Evolutionary conservation across 2,888 invertebrate species (phyloP).

Genomic region (Volucella bombylans): DNA sequence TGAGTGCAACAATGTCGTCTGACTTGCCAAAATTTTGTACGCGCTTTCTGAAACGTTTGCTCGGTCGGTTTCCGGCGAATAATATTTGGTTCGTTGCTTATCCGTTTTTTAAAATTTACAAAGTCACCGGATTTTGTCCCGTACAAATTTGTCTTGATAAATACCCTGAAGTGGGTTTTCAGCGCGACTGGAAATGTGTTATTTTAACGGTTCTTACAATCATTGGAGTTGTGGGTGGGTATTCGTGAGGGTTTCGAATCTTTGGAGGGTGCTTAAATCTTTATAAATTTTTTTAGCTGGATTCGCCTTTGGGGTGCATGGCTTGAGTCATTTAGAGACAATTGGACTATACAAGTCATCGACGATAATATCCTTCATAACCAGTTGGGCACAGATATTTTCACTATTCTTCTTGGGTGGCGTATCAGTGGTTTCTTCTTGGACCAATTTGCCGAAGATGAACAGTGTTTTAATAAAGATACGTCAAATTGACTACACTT

Average conservation of each 20-base stretch:
- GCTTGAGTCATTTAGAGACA: slow-evolving; percentile 60
- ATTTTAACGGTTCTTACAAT: slow-evolving; percentile 49
- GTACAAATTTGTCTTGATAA: slow-evolving; percentile 73
- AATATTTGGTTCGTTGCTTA: slow-evolving; percentile 75
- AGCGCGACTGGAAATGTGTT: slow-evolving; percentile 68
- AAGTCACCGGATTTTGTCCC: slow-evolving; percentile 76
- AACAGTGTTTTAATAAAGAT: slow-evolving; percentile 73
- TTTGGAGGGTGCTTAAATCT: background rate
- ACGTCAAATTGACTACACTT: slow-evolving; percentile 74
- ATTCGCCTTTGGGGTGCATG: slow-evolving; percentile 72
- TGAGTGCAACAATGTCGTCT: slow-evolving; percentile 54
- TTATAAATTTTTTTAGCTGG: slow-evolving; percentile 69
- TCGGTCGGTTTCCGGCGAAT: slow-evolving; percentile 57
- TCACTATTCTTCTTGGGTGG: slow-evolving; percentile 75
- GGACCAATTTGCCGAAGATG: slow-evolving; percentile 74
- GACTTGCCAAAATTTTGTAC: slow-evolving; percentile 41
- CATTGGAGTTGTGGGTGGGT: slow-evolving; percentile 71
- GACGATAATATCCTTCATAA: slow-evolving; percentile 75
- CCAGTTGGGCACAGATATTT: slow-evolving; percentile 77
- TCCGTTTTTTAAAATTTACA: slow-evolving; percentile 77
- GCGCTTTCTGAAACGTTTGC: slow-evolving; percentile 39
- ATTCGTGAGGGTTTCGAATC: background rate
- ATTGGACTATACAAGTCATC: slow-evolving; percentile 59
- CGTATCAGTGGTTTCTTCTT: slow-evolving; percentile 75
- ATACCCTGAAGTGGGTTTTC: slow-evolving; percentile 54